phyloP scores from a whole-genome alignment of 2,888 invertebrate genomes.

The Amiota minor region DNA sequence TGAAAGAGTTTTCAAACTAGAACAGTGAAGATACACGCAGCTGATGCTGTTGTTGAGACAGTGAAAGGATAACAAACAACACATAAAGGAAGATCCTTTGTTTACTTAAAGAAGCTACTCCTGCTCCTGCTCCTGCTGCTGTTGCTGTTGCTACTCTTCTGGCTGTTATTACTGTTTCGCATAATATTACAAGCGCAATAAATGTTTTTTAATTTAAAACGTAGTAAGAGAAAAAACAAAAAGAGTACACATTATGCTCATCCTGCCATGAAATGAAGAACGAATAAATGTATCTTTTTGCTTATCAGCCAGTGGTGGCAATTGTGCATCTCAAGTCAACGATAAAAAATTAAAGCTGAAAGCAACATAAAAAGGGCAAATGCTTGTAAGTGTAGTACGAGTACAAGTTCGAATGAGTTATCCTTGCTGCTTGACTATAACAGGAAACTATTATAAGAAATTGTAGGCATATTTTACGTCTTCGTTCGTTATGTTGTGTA shows the following conservation, averaged over 20 bases:
- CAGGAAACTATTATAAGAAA: not conserved
- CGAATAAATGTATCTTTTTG: slow-evolving; percentile 3
- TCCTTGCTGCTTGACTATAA: not conserved
- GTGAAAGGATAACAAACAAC: too few relatives aligned
- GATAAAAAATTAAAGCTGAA: slow-evolving; percentile 39
- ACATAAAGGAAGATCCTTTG: too few relatives aligned
- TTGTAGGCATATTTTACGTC: not conserved
- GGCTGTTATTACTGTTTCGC: not conserved
- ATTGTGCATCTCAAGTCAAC: slow-evolving; percentile 56
- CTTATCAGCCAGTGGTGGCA: slow-evolving; percentile 29
- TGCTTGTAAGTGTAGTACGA: not conserved
- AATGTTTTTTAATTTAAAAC: slow-evolving; percentile 63
- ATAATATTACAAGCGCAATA: slow-evolving; percentile 48
- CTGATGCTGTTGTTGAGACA: not conserved
- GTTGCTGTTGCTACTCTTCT: too few relatives aligned
- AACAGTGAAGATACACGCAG: not conserved
- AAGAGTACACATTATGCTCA: too few relatives aligned
- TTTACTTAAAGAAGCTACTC: too few relatives aligned
- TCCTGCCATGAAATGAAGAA: not conserved
- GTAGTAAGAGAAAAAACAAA: slow-evolving; percentile 37
- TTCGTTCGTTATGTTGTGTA: not conserved
- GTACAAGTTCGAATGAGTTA: not conserved
- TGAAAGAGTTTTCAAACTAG: not conserved
- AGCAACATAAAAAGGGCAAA: not conserved
- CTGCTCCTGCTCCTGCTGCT: too few relatives aligned